Base-by-base conservation (phyloP, 2,113 vertebrate genomes). In the Tychaedon coryphoeus region DNA sequence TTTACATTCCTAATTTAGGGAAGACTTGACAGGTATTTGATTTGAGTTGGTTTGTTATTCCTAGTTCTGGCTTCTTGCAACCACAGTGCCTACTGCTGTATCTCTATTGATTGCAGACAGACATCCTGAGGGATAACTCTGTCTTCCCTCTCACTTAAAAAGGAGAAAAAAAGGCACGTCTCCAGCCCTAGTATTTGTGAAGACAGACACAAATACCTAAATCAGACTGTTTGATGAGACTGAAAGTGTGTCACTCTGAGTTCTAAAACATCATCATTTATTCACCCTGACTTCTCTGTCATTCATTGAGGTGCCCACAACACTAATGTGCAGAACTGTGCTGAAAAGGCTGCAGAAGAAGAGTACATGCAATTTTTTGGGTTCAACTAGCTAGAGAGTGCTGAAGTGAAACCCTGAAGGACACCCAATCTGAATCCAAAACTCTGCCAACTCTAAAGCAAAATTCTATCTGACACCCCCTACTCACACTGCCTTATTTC, bases 41-140 rank as follows among this genome's bases (percentile, higher is more conserved):
- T 95, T 94, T 74, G 51, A 94, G 76, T 67, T 94, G 94, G 82
- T 88, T 96, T 95, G 79, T 88, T 97, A 84, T 96, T 96, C 73
- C 89, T 91, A 78, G 76, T 84, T 94, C 86, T 78, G 93, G 53
- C n/a, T 92, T 96, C 87, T 79, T 81, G 80, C 65, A 89, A 78
- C 66, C 89, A 89, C 61, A 75, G 25, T 89, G 80, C 57, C 61
- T 89, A 95, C 89, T 91, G 73, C 65, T 87, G 48, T 87, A 92
- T 91, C 73, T 81, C 76, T 93, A 20, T 67, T 85, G 95, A 92
- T 85, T 95, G 61, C 76, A 88, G 91, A 67, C 65, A 95, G 79
- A 84, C 84, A 82, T 95, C 83, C 89, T 89, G 80, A 84, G 80
- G 80, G 80, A 95, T 91, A 97, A 70, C 33, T 84, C 81, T 62